Percentiles rank a stretch among this genome's conserved stretches.
phyloP scores from a whole-genome alignment of 2,888 invertebrate genomes.

The Chrysina gloriosa region DNA sequence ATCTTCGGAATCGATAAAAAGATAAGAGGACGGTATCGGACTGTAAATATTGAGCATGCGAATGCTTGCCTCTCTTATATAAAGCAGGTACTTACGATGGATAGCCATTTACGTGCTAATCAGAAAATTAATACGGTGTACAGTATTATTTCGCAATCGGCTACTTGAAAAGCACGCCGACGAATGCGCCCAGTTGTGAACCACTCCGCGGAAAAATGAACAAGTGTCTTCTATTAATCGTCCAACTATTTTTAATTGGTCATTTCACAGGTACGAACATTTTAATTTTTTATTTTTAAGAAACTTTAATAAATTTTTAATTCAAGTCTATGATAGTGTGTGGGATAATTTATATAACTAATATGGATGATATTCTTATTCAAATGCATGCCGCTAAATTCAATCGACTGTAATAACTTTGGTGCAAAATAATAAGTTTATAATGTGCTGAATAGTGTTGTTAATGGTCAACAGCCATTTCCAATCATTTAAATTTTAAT shows the following conservation, averaged over 20 bases:
- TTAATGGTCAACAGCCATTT: too few species aligned
- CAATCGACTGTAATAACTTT: too few species aligned
- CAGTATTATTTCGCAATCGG: conserved; percentile 8
- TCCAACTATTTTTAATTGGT: conserved; percentile 38
- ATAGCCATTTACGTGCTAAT: conserved; percentile 24
- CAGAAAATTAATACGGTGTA: conserved; percentile 15
- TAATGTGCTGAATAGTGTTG: too few species aligned
- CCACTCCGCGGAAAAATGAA: conserved; percentile 31
- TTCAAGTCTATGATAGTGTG: too few species aligned
- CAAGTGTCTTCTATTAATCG: conserved; percentile 38
- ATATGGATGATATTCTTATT: too few species aligned
- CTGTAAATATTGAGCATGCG: conserved; percentile 36
- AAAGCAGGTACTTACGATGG: conserved; percentile 12
- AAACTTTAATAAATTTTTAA: too few species aligned
- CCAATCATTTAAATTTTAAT: too few species aligned
- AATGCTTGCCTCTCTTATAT: conserved; percentile 33
- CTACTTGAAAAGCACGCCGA: background rate
- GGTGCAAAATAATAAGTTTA: too few species aligned
- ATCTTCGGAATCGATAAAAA: conserved; percentile 43
- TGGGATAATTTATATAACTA: too few species aligned
- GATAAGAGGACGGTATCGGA: conserved; percentile 42
- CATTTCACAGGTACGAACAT: conserved; percentile 34
- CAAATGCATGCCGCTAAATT: too few species aligned
- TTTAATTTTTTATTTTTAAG: too few species aligned
- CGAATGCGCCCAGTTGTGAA: background rate